Evolutionary conservation across 2,888 invertebrate genomes (phyloP).

Genomic region (Ennomos erosarius): DNA sequence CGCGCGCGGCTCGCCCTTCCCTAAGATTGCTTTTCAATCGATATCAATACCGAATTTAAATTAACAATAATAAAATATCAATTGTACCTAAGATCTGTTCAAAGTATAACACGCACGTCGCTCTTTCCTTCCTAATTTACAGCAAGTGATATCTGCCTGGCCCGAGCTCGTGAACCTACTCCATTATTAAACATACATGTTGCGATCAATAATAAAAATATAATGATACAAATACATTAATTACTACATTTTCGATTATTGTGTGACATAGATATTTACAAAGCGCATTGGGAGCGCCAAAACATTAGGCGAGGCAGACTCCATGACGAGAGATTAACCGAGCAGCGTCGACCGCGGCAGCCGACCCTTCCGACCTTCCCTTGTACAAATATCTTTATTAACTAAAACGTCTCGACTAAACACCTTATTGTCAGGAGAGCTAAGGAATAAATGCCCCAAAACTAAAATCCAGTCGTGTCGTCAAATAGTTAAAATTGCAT

Average conservation of each 20-base stretch:
- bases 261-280: slow-evolving; percentile 85
- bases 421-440: slow-evolving; percentile 74
- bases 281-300: slow-evolving; percentile 78
- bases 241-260: slow-evolving; percentile 83
- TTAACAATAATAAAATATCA: slow-evolving; percentile 85
- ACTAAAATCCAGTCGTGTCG: slow-evolving; percentile 67
- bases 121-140: slow-evolving; percentile 76
- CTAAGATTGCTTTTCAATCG: slow-evolving; percentile 82
- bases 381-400: slow-evolving; percentile 75
- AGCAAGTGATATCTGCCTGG: slow-evolving; percentile 52
- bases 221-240: slow-evolving; percentile 85
- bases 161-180: slow-evolving; percentile 66
- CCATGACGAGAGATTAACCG: slow-evolving; percentile 61
- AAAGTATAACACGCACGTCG: slow-evolving; percentile 78
- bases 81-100: slow-evolving; percentile 85
- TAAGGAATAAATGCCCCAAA: slow-evolving; percentile 75
- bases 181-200: slow-evolving; percentile 77
- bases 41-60: slow-evolving; percentile 83
- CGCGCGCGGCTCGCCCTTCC: slow-evolving; percentile 67
- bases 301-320: slow-evolving; percentile 75
- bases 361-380: slow-evolving; percentile 39
- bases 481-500: slow-evolving; percentile 73
- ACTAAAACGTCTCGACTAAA: slow-evolving; percentile 74
- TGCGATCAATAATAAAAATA: slow-evolving; percentile 85
- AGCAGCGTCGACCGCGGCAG: slow-evolving; percentile 34